Percentiles rank a stretch among this genome's conserved stretches.
These are phyloP conservation scores for Xiphophorus maculatus DNA, from an alignment of 2,113 vertebrate genomes.

Conservation along the genomic window DNA sequence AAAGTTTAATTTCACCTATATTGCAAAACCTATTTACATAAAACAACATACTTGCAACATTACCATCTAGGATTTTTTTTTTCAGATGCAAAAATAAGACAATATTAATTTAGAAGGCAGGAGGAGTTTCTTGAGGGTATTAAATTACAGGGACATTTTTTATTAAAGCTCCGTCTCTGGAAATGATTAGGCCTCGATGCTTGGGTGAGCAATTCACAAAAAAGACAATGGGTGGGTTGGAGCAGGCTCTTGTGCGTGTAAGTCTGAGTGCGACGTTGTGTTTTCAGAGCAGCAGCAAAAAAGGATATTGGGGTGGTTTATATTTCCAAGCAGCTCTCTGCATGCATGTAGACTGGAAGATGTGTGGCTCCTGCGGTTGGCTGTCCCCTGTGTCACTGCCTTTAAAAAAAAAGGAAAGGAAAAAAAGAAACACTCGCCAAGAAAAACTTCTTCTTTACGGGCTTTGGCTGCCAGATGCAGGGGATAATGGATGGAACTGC, in stretches of 20 bases:
- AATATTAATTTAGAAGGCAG: slow-evolving; percentile 34
- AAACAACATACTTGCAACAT: neutral
- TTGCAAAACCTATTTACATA: slow-evolving; percentile 21
- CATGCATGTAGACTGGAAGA: slow-evolving; percentile 69
- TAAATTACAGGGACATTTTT: slow-evolving; percentile 60
- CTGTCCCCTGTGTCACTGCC: slow-evolving; percentile 78
- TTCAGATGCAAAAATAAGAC: slow-evolving; percentile 4
- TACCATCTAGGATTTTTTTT: neutral
- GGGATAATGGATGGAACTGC: slow-evolving; percentile 68
- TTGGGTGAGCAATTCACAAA: slow-evolving; percentile 56
- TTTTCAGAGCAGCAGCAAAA: slow-evolving; percentile 36
- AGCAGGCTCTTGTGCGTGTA: slow-evolving; percentile 44
- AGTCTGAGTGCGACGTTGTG: slow-evolving; percentile 50
- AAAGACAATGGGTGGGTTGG: slow-evolving; percentile 55
- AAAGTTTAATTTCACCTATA: slow-evolving; percentile 12
- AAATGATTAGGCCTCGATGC: slow-evolving; percentile 72
- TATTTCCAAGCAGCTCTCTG: slow-evolving; percentile 68
- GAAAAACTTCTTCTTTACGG: slow-evolving; percentile 77
- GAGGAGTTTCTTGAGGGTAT: slow-evolving; percentile 42
- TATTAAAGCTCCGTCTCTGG: slow-evolving; percentile 70
- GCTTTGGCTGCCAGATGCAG: slow-evolving; percentile 68
- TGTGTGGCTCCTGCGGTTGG: slow-evolving; percentile 77
- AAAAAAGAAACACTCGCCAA: slow-evolving; percentile 65
- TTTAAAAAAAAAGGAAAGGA: slow-evolving; percentile 53
- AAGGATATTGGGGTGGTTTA: slow-evolving; percentile 49